phyloP scores from a whole-genome alignment of 2,888 invertebrate genomes.

The Bombyx huttoni region DNA sequence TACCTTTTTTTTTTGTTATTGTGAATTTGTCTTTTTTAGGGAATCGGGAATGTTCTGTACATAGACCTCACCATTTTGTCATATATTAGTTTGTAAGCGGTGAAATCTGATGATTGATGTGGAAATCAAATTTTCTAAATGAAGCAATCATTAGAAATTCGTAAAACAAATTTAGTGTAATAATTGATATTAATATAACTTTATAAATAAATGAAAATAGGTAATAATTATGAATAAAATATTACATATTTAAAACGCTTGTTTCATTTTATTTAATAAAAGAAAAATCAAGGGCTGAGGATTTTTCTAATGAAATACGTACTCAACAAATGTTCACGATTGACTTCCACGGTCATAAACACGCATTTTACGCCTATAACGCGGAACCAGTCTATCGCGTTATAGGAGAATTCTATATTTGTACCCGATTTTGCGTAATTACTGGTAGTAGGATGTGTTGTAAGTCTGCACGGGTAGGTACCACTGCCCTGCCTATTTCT shows the following conservation, averaged over 20 bases:
- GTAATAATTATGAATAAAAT: conserved; percentile 74
- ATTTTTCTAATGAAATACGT: too few species aligned
- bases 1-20: conserved; percentile 71
- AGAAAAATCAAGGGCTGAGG: too few species aligned
- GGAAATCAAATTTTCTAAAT: conserved; percentile 71
- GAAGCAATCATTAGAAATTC: conserved; percentile 70
- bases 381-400: too few species aligned
- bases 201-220: conserved; percentile 74
- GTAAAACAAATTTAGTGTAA: conserved; percentile 70
- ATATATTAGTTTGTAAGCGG: conserved; percentile 55
- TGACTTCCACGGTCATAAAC: too few species aligned
- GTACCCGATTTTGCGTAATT: too few species aligned
- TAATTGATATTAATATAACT: conserved; percentile 74
- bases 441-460: too few species aligned
- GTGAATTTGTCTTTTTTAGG: conserved; percentile 80
- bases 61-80: conserved; percentile 68
- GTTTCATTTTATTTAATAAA: conserved; percentile 33
- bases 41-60: conserved; percentile 79
- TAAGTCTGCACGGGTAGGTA: too few species aligned
- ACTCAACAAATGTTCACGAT: too few species aligned
- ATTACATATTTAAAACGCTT: conserved; percentile 65
- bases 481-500: too few species aligned
- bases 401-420: too few species aligned
- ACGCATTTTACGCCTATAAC: too few species aligned
- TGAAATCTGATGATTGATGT: conserved; percentile 64